These are phyloP conservation scores for Copidosoma aretas DNA, from an alignment of 2,888 invertebrate genomes.

Conservation along the genomic window DNA sequence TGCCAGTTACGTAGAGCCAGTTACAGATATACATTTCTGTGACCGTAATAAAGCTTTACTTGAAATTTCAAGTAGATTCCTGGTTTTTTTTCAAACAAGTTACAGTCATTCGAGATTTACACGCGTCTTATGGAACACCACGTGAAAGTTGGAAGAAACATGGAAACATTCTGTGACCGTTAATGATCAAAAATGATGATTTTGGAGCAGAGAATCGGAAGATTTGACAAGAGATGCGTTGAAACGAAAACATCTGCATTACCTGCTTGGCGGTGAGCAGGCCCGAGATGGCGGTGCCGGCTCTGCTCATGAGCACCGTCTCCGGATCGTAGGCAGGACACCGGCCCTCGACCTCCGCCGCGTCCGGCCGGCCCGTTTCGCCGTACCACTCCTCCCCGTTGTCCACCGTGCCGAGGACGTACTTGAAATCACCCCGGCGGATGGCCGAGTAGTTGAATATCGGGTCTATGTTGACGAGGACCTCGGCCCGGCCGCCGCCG, in stretches of 20 bases:
- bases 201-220: too few species aligned
- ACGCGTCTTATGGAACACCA: too few species aligned
- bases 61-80: too few species aligned
- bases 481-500: slow-evolving; percentile 62
- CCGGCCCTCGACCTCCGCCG: slow-evolving; percentile 45
- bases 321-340: slow-evolving; percentile 61
- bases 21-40: too few species aligned
- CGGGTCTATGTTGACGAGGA: slow-evolving; percentile 69
- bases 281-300: slow-evolving; percentile 63
- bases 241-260: not conserved
- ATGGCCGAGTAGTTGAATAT: slow-evolving; percentile 66
- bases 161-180: too few species aligned
- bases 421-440: slow-evolving; percentile 71
- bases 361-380: slow-evolving; percentile 53
- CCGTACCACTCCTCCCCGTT: slow-evolving; percentile 63
- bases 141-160: too few species aligned
- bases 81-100: too few species aligned
- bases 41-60: too few species aligned
- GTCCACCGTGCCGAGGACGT: slow-evolving; percentile 66
- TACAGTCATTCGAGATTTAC: too few species aligned
- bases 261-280: slow-evolving; percentile 64
- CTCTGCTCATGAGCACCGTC: slow-evolving; percentile 62
- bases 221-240: not conserved
- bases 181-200: too few species aligned
- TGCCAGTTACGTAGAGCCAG: too few species aligned